Conservation (phyloP, 2,797 vertebrate genomes). For the Zenarchopterus dispar region DNA sequence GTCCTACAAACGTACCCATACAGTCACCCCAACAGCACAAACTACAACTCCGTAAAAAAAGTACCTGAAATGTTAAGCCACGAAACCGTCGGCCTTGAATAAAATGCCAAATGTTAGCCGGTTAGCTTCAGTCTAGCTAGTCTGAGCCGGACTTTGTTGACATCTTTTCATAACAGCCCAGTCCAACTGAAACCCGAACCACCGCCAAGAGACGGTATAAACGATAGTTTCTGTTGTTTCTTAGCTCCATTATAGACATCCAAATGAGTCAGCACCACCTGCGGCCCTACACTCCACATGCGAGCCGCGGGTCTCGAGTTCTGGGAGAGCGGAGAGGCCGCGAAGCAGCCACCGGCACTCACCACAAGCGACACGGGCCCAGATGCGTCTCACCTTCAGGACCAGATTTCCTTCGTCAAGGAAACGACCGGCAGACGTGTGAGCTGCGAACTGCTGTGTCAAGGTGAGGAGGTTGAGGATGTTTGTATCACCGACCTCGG, state of each 20-base stretch:
- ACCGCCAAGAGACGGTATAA: not conserved
- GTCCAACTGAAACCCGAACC: rapidly evolving
- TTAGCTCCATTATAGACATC: rapidly evolving
- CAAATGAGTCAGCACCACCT: not conserved
- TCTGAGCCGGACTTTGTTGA: not conserved
- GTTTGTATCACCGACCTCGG: constrained; percentile 22
- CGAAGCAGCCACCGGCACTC: constrained; percentile 28
- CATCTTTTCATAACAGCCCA: not conserved
- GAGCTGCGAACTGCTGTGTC: not conserved
- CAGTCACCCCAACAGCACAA: constrained; percentile 18
- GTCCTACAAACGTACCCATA: not conserved
- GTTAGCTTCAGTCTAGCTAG: constrained; percentile 30
- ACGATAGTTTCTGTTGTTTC: rapidly evolving
- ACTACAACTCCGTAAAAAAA: not conserved
- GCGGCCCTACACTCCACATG: constrained; percentile 46
- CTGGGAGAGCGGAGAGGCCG: constrained; percentile 77
- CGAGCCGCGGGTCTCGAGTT: constrained; percentile 76
- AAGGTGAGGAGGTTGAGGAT: not conserved
- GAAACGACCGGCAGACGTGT: constrained; percentile 11
- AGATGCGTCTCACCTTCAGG: constrained; percentile 10
- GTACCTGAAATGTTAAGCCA: rapidly evolving
- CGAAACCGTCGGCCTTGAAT: rapidly evolving
- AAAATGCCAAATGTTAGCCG: constrained; percentile 15
- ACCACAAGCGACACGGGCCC: constrained; percentile 43
- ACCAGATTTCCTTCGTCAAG: constrained; percentile 46